Evolutionary conservation across 1,140 invertebrate genomes (phyloP).

Genomic region (Orussus abietinus): DNA sequence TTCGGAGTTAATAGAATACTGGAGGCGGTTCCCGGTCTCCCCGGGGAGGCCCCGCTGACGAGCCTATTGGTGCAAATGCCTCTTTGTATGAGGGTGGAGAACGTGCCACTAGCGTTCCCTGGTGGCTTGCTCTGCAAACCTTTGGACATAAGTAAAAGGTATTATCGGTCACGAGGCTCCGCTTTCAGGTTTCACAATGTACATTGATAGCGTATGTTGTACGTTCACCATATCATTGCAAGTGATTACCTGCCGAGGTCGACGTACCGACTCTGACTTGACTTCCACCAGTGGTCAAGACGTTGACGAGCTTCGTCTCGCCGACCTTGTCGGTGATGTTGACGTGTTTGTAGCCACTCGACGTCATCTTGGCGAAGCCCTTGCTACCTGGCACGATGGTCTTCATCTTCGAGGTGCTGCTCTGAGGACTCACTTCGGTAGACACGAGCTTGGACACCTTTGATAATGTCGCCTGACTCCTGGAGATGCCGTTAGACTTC

Average conservation of each 20-base stretch:
- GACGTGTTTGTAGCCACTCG: conserved; percentile 32
- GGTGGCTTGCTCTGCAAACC: conserved; percentile 22
- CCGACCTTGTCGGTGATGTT: conserved; percentile 26
- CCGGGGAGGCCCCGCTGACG: conserved; percentile 14
- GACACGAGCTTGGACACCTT: conserved; percentile 33
- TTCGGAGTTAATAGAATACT: conserved; percentile 34
- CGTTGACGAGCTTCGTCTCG: conserved; percentile 33
- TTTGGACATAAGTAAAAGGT: no score
- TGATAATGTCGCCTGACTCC: conserved; percentile 10
- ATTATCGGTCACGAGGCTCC: no score
- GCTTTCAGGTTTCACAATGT: no score
- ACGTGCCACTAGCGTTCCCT: conserved; percentile 21
- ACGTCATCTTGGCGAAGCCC: conserved; percentile 29
- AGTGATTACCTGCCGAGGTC: conserved; percentile 23
- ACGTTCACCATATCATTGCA: no score
- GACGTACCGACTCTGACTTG: conserved; percentile 25
- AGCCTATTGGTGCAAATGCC: conserved; percentile 28
- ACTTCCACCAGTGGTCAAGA: conserved; percentile 27
- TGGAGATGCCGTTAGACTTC: conserved; percentile 8
- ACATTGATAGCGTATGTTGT: background rate
- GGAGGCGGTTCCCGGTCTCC: conserved; percentile 23
- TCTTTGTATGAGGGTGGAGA: conserved; percentile 32
- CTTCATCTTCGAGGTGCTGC: conserved; percentile 33
- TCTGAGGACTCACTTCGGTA: conserved; percentile 20
- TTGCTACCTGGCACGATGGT: conserved; percentile 34